phyloP scores from a whole-genome alignment of 1,140 invertebrate genomes.

The Drosophila fuyamai region DNA sequence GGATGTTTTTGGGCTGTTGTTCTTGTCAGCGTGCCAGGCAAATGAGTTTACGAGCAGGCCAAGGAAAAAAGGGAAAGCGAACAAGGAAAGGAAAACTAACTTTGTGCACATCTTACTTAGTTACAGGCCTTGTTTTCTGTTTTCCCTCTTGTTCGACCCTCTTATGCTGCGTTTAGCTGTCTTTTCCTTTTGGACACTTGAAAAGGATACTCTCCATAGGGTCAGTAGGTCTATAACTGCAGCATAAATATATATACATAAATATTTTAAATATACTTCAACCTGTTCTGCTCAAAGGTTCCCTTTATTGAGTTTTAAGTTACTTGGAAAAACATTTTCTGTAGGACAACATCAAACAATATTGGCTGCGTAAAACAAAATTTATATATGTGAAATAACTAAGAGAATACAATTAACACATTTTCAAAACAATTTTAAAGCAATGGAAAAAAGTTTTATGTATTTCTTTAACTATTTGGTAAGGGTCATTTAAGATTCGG shows the following conservation, averaged over 20 bases:
- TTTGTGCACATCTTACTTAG: slow-evolving; percentile 59
- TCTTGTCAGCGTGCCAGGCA: slow-evolving; percentile 51
- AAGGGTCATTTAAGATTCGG: slow-evolving; percentile 4
- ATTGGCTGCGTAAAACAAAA: no score
- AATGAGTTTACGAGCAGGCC: slow-evolving; percentile 63
- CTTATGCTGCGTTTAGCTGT: slow-evolving; percentile 4
- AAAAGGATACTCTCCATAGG: slow-evolving; percentile 28
- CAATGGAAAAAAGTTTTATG: no score
- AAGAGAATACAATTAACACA: no score
- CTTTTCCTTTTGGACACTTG: slow-evolving; percentile 15
- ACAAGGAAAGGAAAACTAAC: slow-evolving; percentile 66
- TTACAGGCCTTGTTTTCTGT: slow-evolving; percentile 37
- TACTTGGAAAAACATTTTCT: neutral
- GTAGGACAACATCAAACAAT: no score
- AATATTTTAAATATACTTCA: neutral
- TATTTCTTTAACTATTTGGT: neutral
- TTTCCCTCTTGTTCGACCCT: slow-evolving; percentile 23
- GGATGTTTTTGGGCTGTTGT: slow-evolving; percentile 29
- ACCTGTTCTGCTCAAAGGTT: neutral
- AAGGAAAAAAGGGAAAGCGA: slow-evolving; percentile 25
- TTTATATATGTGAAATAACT: no score
- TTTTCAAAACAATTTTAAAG: no score
- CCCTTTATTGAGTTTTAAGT: neutral
- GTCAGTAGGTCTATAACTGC: neutral
- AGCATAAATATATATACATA: neutral